Evolutionary conservation across 2,888 invertebrate genomes (phyloP).

Genomic region (Sabatieria punctata): DNA sequence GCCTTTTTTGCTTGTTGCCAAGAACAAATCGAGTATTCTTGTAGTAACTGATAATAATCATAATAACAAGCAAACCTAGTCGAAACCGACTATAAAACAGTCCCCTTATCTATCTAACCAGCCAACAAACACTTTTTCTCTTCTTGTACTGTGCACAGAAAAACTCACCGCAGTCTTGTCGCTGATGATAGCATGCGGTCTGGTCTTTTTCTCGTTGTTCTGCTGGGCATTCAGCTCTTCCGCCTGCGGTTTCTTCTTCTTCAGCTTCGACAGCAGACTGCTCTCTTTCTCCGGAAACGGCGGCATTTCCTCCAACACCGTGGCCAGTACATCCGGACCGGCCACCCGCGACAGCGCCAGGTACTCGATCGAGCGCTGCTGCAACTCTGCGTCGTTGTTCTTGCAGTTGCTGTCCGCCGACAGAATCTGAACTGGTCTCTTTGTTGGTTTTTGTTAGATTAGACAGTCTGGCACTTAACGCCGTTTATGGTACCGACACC

Average conservation of each 20-base stretch:
- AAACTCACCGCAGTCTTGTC: no score
- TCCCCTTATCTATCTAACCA: no score
- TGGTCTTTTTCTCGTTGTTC: conserved; percentile 28
- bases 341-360: conserved; percentile 54
- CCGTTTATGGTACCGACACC: no score
- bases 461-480: no score
- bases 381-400: conserved; percentile 93
- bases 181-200: conserved; percentile 18
- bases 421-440: conserved; percentile 30
- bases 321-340: conserved; percentile 45
- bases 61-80: no score
- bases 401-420: conserved; percentile 70
- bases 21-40: no score
- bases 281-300: conserved; percentile 88
- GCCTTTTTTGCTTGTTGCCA: no score
- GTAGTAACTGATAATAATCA: no score
- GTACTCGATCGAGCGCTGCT: conserved; percentile 95
- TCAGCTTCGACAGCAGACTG: conserved; percentile 85
- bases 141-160: no score
- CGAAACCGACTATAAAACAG: no score
- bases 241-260: conserved; percentile 91
- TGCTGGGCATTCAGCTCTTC: conserved; percentile 45
- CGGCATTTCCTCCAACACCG: conserved; percentile 98
- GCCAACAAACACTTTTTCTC: no score
- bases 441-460: conserved; percentile 2